Base-by-base conservation (phyloP, 2,113 vertebrate species). In the Eidolon helvum region DNA sequence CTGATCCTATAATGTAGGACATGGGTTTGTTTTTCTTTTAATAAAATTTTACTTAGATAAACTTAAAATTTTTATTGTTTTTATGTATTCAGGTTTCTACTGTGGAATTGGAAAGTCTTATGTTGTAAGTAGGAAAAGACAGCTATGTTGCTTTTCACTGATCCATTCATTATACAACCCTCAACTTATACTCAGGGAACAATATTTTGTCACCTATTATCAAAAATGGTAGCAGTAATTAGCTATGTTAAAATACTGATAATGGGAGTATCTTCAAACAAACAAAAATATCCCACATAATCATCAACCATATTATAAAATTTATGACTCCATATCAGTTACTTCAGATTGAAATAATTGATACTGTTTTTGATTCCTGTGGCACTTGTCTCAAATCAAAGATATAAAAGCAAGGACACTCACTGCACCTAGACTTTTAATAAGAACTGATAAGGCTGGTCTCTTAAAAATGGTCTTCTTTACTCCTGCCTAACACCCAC, bases 301-400 rank as follows among this genome's bases (percentile, higher is more conserved):
- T 30, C 40, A 90, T 55, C 19, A 66, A 71, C 21, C 9, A 61
- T 84, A n/a, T 55, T 43, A 66, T 74, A 50, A 69, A 85, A 55
- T 10, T 35, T 90, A 35, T 77, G 28, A 43, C 4, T 69, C n/a
- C n/a, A n/a, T n/a, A n/a, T n/a, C 50, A 89, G 35, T 2, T 82
- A 82, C 53, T 69, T 82, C n/a, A 89, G 59, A 53, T 94, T 33
- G 77, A 95, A 96, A 80, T 89, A 77, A 43, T 6, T 38, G 40
- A 40, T 55, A 72, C 24, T 35, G 11, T 65, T 91, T 61, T n/a
- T 61, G 26, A 72, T 87, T 18, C 26, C 43, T 63, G 11, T 84
- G 18, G 15, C 1, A 75, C 0, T 18, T 57, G 33, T 4, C 6
- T 82, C 10, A 5, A 15, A 82, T 11, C 22, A 88, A 65, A 80